Percentiles rank a stretch among this genome's conserved stretches.
Evolutionary conservation across 2,113 vertebrate genomes (phyloP).

Genomic region (Calidris pugnax): DNA sequence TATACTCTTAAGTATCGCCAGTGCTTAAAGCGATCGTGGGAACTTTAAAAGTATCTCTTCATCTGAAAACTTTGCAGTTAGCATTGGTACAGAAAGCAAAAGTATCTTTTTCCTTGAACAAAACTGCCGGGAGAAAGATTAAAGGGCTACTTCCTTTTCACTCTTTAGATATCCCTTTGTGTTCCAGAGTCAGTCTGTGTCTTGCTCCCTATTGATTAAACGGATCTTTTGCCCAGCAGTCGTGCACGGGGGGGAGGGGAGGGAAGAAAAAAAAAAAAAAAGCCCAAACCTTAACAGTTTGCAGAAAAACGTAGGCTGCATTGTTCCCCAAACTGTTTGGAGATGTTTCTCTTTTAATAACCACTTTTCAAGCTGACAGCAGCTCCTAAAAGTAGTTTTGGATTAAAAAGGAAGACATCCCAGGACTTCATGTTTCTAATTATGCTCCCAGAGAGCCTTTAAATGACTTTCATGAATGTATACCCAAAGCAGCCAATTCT

Average conservation of each 20-base stretch:
- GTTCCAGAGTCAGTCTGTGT: not conserved
- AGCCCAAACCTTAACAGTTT: not conserved
- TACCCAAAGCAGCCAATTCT: constrained; percentile 32
- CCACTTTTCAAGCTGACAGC: constrained; percentile 3
- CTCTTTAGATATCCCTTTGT: not conserved
- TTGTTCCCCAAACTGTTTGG: not conserved
- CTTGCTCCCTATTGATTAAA: not conserved
- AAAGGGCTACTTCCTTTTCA: not conserved
- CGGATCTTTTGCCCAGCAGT: not conserved
- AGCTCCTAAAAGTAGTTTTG: constrained; percentile 31
- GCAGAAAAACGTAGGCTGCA: not conserved
- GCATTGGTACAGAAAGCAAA: not conserved
- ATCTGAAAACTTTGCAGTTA: not conserved
- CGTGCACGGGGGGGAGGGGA: too few species aligned
- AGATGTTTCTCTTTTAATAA: constrained; percentile 21
- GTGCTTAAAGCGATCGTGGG: not conserved
- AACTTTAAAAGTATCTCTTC: not conserved
- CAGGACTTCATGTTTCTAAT: constrained; percentile 59
- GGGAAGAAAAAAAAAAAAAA: too few species aligned
- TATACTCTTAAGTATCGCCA: not conserved
- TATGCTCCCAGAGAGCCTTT: constrained; percentile 51
- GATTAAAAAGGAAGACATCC: constrained; percentile 44
- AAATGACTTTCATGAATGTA: constrained; percentile 47
- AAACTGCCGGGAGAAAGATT: not conserved
- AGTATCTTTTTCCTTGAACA: not conserved